Evolutionary conservation across 37 sponge, comb jelly and placozoan genomes (phyloP), one percentile per base, ranked within the genome.

Genomic region (Petrosia ficiformis): DNA sequence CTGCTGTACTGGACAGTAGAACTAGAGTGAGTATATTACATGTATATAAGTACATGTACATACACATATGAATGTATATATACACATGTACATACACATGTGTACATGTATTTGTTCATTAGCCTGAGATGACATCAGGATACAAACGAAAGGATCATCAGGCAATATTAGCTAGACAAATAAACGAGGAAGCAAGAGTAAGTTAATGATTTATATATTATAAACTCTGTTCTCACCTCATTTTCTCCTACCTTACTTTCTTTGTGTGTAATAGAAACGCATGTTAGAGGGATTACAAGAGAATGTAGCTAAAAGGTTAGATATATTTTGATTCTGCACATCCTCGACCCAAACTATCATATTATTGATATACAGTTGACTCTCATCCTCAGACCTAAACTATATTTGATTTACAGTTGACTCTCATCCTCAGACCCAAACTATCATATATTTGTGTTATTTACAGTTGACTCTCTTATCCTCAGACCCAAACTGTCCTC

Each of bases 71-170:
- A 3, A 31, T 67, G 4, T n/a, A 67, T 25, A 25, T 32, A n/a
- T 22, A 54, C 57, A 54, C 57, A 54, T 22, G 22, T 22, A 54
- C 57, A 54, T 22, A 54, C 57, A 54, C 57, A 54, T 22, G 22
- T 65, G 25, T 22, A 65, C n/a, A n/a, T n/a, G n/a, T n/a, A 70
- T 71, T 25, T 33, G 39, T 70, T 8, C 2, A 41, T 24, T 38
- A 86, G 85, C 79, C 81, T 3, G 97, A 96, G 64, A 72, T 80
- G 35, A 42, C 90, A 24, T 71, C 91, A 5, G 99, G 93, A 42
- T 94, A 85, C 30, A 87, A 80, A 70, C 72, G 99, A 36, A 95
- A 93, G 57, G 82, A 73, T 19, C 91, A 95, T 61, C 99, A 98
- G 82, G 57, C 71, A 32, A 74, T 87, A 43, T 84, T 98, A 22